Evolutionary conservation across 2,888 invertebrate species (phyloP).

Genomic region (Diloba caeruleocephala): DNA sequence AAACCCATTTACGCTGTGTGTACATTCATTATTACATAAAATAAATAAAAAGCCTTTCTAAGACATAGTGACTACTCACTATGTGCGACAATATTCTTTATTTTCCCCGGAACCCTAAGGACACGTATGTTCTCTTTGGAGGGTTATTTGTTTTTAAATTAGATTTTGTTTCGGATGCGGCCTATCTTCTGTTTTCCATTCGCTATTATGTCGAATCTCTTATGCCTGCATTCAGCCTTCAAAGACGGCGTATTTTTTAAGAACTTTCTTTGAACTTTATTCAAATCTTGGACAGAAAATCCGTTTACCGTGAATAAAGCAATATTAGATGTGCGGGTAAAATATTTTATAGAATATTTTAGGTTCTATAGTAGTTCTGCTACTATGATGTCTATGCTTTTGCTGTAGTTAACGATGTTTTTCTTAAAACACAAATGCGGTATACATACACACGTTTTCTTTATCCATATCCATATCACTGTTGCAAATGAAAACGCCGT

Average conservation of each 20-base stretch:
- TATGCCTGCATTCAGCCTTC: constrained; percentile 22
- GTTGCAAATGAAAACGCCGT: no score
- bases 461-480: no score
- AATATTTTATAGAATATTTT: constrained; percentile 7
- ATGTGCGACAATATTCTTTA: background rate
- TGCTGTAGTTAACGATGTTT: no score
- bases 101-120: constrained; percentile 2
- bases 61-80: background rate
- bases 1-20: no score
- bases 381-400: background rate
- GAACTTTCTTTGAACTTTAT: constrained; percentile 68
- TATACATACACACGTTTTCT: no score
- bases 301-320: constrained; percentile 35
- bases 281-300: constrained; percentile 58
- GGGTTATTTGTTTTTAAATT: constrained; percentile 69
- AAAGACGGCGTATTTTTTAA: constrained; percentile 56
- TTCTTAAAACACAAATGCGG: no score
- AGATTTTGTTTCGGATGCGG: constrained; percentile 67
- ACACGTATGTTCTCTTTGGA: constrained; percentile 20
- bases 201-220: constrained; percentile 58
- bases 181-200: constrained; percentile 64
- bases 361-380: constrained; percentile 1
- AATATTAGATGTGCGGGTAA: constrained; percentile 15
- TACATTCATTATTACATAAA: no score
- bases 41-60: no score